Evolutionary conservation across 2,797 vertebrate genomes (phyloP), one percentile per base, ranked within the genome.

Genomic region (Chelonia mydas): DNA sequence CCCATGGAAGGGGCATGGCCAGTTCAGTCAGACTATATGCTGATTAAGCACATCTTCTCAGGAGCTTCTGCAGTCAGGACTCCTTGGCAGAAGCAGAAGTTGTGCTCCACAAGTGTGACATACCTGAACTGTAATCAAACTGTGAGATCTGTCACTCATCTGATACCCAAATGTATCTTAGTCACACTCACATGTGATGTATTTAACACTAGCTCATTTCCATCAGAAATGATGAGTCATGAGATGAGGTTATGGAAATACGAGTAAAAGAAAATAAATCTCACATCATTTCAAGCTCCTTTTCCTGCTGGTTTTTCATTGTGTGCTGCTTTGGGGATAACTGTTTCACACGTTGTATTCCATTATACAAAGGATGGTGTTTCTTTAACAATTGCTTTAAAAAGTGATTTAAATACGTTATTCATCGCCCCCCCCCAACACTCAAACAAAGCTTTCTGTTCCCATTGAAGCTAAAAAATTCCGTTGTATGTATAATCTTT

Each of bases 391-490:
- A 81, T 0, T 28, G 84, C 93, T 95, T 91, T 11, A 89, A 97
- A 86, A 95, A 89, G 33, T 90, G 68, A 84, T 90, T 97, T 97
- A 97, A 97, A 97, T 90, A 92, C 95, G 81, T 94, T 92, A 95
- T 93, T 97, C 97, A 96, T 79, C 85, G 89, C 90, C 93, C 86
- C 94, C 97, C 86, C 93, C 33, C 41, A 41, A 90, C 55, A 82
- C 25, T 90, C 33, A 93, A 83, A 91, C 97, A 97, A 95, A 97
- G 95, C 92, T 92, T 95, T 94, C 94, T 96, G 90, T 98, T 98
- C 95, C 90, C 95, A 97, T 90, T 98, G 97, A 98, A 97, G 96
- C 96, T 94, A 95, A 97, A 98, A 98, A 98, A 98, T 98, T 98
- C 98, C 97, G 98, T 83, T 96, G 93, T 97, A 96, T 95, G 96